These are phyloP conservation scores for Capra hircus DNA, from an alignment of 2,113 vertebrate genomes.

Conservation along the genomic window DNA sequence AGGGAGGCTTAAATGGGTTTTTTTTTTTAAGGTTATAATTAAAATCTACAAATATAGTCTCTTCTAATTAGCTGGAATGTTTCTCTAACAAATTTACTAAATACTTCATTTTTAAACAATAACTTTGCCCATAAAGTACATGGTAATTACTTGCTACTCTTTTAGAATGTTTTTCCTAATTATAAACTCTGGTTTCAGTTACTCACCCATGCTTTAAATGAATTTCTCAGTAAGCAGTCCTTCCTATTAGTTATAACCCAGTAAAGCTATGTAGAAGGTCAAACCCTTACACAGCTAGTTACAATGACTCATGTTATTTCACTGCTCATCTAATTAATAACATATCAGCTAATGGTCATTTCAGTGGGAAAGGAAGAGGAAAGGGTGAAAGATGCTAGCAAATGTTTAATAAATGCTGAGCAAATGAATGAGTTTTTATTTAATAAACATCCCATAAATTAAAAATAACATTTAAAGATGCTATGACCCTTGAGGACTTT, in stretches of 20 bases:
- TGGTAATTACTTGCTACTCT: neutral
- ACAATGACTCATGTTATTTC: neutral
- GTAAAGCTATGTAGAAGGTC: neutral
- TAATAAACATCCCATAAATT: neutral
- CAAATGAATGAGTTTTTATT: neutral
- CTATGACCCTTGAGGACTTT: neutral
- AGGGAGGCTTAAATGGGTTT: neutral
- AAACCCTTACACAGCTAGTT: neutral
- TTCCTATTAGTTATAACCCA: neutral
- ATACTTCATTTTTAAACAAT: constrained; percentile 2
- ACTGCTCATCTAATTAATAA: neutral
- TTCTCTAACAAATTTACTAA: constrained; percentile 20
- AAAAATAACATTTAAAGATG: neutral
- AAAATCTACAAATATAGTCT: neutral
- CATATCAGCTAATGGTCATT: neutral
- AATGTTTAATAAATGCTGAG: neutral
- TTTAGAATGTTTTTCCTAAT: constrained; percentile 27
- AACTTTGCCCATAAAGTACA: neutral
- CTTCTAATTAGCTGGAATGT: neutral
- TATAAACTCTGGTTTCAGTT: neutral
- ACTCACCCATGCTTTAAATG: neutral
- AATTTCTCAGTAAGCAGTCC: neutral
- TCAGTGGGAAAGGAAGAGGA: neutral
- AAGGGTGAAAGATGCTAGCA: neutral
- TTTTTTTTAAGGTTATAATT: neutral